Percentiles rank a stretch among this genome's conserved stretches.
Evolutionary conservation across 2,113 vertebrate genomes (phyloP).

Genomic region (Glaucomys volans): DNA sequence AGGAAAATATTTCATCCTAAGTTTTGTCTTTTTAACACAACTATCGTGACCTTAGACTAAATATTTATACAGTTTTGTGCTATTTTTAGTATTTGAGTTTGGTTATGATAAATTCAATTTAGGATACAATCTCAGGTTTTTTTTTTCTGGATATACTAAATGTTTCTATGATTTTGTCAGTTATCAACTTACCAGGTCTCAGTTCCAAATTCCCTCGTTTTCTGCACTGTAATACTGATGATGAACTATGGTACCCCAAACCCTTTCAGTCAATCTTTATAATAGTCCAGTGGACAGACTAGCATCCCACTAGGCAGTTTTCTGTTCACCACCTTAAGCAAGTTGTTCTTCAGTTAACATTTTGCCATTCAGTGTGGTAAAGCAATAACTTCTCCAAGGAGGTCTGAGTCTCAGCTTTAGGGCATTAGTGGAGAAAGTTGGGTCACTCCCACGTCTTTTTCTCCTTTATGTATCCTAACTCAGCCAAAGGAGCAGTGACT

Average conservation of each 20-base stretch:
- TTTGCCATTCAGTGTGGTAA: neutral
- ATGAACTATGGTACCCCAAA: neutral
- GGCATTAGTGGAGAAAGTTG: no score
- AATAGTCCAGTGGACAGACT: neutral
- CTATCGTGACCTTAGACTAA: neutral
- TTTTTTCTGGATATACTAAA: neutral
- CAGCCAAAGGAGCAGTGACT: neutral
- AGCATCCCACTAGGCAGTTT: neutral
- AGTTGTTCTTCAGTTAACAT: neutral
- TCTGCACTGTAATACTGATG: neutral
- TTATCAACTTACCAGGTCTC: neutral
- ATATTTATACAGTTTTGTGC: neutral
- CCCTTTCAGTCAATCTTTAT: neutral
- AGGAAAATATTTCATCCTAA: neutral
- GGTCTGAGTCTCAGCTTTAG: neutral
- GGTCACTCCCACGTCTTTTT: neutral
- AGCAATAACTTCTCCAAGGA: neutral
- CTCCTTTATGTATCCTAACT: neutral
- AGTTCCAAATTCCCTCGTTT: neutral
- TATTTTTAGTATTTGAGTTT: neutral
- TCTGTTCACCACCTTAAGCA: neutral
- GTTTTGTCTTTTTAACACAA: neutral
- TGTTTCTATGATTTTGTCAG: neutral
- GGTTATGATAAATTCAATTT: neutral
- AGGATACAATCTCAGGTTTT: neutral